These are phyloP conservation scores for Paracyclopina nana DNA, from an alignment of 1,140 invertebrate species.

Conservation along the genomic window DNA sequence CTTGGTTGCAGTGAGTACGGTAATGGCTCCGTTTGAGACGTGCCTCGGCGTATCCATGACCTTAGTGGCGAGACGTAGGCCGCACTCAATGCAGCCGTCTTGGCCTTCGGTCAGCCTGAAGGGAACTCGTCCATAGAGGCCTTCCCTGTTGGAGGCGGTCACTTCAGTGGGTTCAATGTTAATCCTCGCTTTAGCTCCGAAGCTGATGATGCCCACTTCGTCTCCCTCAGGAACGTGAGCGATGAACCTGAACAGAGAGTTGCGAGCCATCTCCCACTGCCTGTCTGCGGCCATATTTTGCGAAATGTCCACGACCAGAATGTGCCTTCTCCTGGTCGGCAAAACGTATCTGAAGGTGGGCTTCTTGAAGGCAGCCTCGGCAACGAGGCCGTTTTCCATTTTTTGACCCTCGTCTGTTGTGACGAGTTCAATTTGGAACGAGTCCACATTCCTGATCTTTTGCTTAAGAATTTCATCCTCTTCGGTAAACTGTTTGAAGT, in stretches of 20 bases:
- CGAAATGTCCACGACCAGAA: slow-evolving; percentile 8
- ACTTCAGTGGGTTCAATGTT: slow-evolving; percentile 9
- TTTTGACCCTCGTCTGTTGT: background rate
- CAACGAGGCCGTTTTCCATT: no score
- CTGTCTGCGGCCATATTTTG: background rate
- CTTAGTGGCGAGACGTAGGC: background rate
- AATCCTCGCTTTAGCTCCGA: slow-evolving; percentile 1
- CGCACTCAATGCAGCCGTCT: slow-evolving; percentile 9
- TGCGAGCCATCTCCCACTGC: slow-evolving; percentile 5
- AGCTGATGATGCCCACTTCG: slow-evolving; percentile 7
- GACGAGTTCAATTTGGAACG: background rate
- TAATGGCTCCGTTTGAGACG: background rate
- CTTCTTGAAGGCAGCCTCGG: background rate
- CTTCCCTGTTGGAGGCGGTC: slow-evolving; percentile 7
- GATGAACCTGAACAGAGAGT: slow-evolving; percentile 9
- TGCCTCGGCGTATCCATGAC: background rate
- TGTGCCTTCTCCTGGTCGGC: background rate
- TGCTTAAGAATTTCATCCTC: no score
- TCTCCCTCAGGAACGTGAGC: slow-evolving; percentile 3
- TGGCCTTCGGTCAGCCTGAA: slow-evolving; percentile 2
- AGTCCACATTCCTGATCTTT: slow-evolving; percentile 5
- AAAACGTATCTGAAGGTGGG: slow-evolving; percentile 6
- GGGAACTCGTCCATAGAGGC: slow-evolving; percentile 11
- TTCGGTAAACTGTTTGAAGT: background rate
- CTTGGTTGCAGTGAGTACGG: slow-evolving; percentile 1